phyloP scores from a whole-genome alignment of 2,888 invertebrate species.

The Parnassius orleans region DNA sequence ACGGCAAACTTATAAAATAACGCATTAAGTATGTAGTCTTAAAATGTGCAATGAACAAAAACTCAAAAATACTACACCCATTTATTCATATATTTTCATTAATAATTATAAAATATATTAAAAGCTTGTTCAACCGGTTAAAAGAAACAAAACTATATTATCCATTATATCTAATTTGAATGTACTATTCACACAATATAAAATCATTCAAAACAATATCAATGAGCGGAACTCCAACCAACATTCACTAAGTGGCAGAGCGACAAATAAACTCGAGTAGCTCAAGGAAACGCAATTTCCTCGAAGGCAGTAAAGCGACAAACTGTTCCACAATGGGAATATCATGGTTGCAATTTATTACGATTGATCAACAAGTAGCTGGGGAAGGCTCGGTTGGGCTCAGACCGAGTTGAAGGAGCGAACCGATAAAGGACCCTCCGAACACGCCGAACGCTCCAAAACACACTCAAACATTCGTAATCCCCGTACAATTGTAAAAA shows the following conservation, averaged over 20 bases:
- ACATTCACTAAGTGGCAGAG: constrained; percentile 28
- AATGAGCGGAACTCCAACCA: constrained; percentile 11
- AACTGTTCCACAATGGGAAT: constrained; percentile 78
- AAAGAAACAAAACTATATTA: neutral
- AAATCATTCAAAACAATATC: constrained; percentile 13
- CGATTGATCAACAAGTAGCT: constrained; percentile 80
- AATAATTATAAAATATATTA: too few species aligned
- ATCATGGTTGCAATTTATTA: constrained; percentile 79
- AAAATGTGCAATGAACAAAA: too few species aligned
- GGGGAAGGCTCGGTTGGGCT: constrained; percentile 54
- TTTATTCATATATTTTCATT: too few species aligned
- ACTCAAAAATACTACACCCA: too few species aligned
- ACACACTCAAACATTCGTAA: constrained; percentile 69
- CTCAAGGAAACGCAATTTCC: constrained; percentile 76
- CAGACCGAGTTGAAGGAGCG: constrained; percentile 33
- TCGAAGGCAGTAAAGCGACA: constrained; percentile 76
- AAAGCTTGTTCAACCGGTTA: neutral
- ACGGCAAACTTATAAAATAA: too few species aligned
- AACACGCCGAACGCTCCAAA: constrained; percentile 45
- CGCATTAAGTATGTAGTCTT: too few species aligned
- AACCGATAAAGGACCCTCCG: constrained; percentile 59
- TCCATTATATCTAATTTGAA: neutral
- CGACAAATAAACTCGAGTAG: constrained; percentile 68
- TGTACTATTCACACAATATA: too few species aligned
- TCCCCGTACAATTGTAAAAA: constrained; percentile 71